Base-by-base conservation (phyloP, 1,140 invertebrate species). In the Epicauta chinensis region DNA sequence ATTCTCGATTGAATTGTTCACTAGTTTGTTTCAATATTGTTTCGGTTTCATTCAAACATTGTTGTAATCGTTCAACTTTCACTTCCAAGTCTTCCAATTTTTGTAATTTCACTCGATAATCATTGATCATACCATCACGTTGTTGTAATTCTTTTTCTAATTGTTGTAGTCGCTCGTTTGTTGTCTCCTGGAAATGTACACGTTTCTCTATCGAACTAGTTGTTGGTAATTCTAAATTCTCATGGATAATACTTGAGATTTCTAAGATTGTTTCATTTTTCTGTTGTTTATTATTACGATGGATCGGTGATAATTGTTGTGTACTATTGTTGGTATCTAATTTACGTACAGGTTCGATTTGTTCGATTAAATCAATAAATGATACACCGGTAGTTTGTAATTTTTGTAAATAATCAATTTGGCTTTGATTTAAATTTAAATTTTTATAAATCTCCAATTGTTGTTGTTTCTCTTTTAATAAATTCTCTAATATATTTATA, bases 401-500 rank as follows among this genome's bases (percentile, higher is more conserved):
- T 30, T 59, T 51, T 7, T 50, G 57, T 12, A 73, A 16, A 3
- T 71, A 64, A 38, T 61, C 61, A 10, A 73, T 38, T 15, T 75
- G 67, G 9, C 72, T 73, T 23, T 78, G 76, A 14, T 81, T 77
- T 36, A 81, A 63, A 63, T 78, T 76, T 14, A 79, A 59, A 12
- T 77, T 71, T 3, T 68, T 61, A 52, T 71, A 76, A 0, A 63
- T 46, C 34, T 76, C 70, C 0, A 79, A 54, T 38, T 77, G 70
- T 47, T 73, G 73, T 36, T 80, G 74, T 16, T 73, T 73, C 12
- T 77, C 73, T 34, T 11, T 34, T 34, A 85, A 61, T 62, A 84
- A 79, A 13, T 76, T 75, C 51, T 83, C 79, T 40, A 83, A 76
- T 11, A 83, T 52, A 64, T 75, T 76, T 0, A 79, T 72, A 65